Base-by-base conservation (phyloP, 37 sponge, comb jelly and placozoan species). In the Chondrilla cf. caribensis region DNA sequence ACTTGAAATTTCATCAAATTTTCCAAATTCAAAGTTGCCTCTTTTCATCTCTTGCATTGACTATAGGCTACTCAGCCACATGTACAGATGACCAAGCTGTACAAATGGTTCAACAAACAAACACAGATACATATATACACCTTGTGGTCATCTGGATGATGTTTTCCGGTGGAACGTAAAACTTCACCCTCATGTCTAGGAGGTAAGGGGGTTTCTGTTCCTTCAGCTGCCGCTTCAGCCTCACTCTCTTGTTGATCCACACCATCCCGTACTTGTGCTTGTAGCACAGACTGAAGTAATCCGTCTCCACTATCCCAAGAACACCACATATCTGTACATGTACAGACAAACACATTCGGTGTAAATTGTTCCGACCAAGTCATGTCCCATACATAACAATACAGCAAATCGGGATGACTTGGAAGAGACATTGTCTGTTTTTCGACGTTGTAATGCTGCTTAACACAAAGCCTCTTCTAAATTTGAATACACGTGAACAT, bases 301-400 rank as follows among this genome's bases (percentile, higher is more conserved):
- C 93, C 58, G 70, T 81, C 42, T 93, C 93, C 38, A 93, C 90
- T 37, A 89, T 84, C 2, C 90, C 93, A 17, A 93, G 87, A 25
- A 84, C 39, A 4, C 73, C 90, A 51, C 93, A 93, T 65, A 93
- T 84, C 93, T 93, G 58, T 0, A 41, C 71, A 62, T 54, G 24
- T 59, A 58, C 3, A 64, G 35, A 11, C n/a, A 54, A 19, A 82
- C 19, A 22, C 70, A 80, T 51, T 4, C 21, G n/a, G 14, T n/a
- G 11, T 17, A 25, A 66, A 25, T 66, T 25, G 26, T 25, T 66
- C 14, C 11, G 21, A 29, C 11, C 28, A n/a, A 26, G n/a, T 25
- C 28, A 66, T 29, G 21, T 11, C 22, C 28, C 21, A 66, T 21
- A 66, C 26, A 66, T 17, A 66, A 11, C 22, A 25, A 66, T 66